Base-by-base conservation (phyloP, 2,888 invertebrate species). In the Busseola fusca region DNA sequence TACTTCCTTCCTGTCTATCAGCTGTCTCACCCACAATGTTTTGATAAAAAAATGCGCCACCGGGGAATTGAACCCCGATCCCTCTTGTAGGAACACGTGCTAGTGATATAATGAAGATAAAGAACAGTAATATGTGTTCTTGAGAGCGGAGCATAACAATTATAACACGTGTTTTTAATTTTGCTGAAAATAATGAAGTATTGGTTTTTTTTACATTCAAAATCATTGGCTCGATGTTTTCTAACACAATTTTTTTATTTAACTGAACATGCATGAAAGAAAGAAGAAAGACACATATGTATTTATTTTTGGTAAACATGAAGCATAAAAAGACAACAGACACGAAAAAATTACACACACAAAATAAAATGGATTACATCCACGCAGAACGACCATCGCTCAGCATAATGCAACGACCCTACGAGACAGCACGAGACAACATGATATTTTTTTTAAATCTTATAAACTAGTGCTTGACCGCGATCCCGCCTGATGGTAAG, bases 1-100 rank as follows among this genome's bases (percentile, higher is more conserved):
- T 14, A 72, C 65, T 83, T 83, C 84, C 84, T 84, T 85, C 84
- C 84, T 78, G 59, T 37, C 30, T 27, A 60, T 65, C 85, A 85
- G 85, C 85, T 85, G 85, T 70, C 66, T 30, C 63, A 63, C 59
- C 50, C 54, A 52, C 58, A 65, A 74, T 21, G 69, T 69, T 72
- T 62, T 70, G 68, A 70, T 71, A 84, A 84, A 84, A 83, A 83
- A 84, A 75, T 75, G 64, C 66, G 45, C 69, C 78, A 76, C 67
- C 75, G 57, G 77, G 76, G 79, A 84, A 54, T 71, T 37, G 64
- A 78, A 76, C 63, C 58, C 57, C 21, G 48, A 42, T 76, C 71
- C 76, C 73, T 71, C 58, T 74, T 64, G 62, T 57, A 27, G 30
- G 25, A 48, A 9, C 84, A 84, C 70, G 74, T 80, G 84, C 52